Evolutionary conservation across 1,140 invertebrate genomes (phyloP), one percentile per base, ranked within the genome.

Genomic region (Chlorops oryzae): DNA sequence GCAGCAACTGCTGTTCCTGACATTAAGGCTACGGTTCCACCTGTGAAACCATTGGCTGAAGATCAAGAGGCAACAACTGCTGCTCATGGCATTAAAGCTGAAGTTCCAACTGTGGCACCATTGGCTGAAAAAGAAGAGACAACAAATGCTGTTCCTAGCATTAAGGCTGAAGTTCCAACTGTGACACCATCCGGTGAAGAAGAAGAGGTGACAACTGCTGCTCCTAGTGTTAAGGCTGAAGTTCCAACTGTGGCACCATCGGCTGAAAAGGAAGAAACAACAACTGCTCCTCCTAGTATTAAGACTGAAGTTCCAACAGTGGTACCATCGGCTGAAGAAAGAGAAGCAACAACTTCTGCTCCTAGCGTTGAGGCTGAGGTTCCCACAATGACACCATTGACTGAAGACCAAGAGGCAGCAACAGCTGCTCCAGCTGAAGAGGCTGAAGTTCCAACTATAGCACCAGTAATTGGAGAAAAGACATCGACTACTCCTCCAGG

Each of bases 391-490:
- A 20, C 39, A 17, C 40, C 39, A 38, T 7, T 44, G 50, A 28
- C 40, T 9, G 50, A 49, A 45, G 49, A 56, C 7, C 12, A 2
- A 18, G 32, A 23, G 22, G 28, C 25, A 18, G 32, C 47, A n/a
- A 56, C 47, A 15, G 27, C 54, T 20, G 13, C 61, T 28, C 27
- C 45, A 20, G n/a, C n/a, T n/a, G n/a, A n/a, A n/a, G n/a, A n/a
- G n/a, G n/a, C n/a, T n/a, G n/a, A n/a, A n/a, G n/a, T n/a, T n/a
- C n/a, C n/a, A n/a, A n/a, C n/a, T n/a, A n/a, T n/a, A n/a, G n/a
- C n/a, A n/a, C n/a, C n/a, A n/a, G n/a, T n/a, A n/a, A n/a, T n/a
- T n/a, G n/a, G n/a, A n/a, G n/a, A n/a, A n/a, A n/a, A n/a, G n/a
- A n/a, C n/a, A n/a, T n/a, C n/a, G n/a, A 18, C 22, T 20, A 25